Conservation (phyloP, 2,888 invertebrate genomes). For the Criorhina ranunculi region DNA sequence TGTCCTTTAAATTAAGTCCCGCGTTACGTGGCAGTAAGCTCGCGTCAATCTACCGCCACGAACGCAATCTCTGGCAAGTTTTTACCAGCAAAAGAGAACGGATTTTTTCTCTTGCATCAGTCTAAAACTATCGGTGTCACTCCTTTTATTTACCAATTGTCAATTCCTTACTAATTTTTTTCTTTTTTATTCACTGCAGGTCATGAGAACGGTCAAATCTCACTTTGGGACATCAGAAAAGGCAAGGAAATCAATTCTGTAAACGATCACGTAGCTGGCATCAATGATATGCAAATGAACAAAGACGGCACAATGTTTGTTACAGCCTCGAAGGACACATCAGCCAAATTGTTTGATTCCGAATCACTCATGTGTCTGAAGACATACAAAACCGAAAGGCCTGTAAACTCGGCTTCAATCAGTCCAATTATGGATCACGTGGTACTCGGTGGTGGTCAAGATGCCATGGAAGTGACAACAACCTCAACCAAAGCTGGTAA, state of each 20-base stretch:
- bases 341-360: constrained; percentile 97
- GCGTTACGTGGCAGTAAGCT: too few species aligned
- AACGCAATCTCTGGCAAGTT: too few species aligned
- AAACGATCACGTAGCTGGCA: constrained; percentile 93
- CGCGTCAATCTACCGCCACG: too few species aligned
- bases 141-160: neutral
- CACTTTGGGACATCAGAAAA: constrained; percentile 96
- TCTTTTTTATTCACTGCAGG: constrained; percentile 82
- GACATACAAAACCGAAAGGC: constrained; percentile 98
- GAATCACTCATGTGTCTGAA: constrained; percentile 94
- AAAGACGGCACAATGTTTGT: constrained; percentile 98
- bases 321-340: constrained; percentile 98
- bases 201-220: constrained; percentile 96
- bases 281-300: constrained; percentile 98
- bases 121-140: too few species aligned
- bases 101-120: too few species aligned
- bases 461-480: constrained; percentile 99
- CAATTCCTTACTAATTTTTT: neutral
- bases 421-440: constrained; percentile 98
- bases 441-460: constrained; percentile 99
- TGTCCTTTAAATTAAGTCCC: too few species aligned
- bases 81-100: too few species aligned
- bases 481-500: constrained; percentile 97
- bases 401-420: constrained; percentile 98
- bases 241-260: constrained; percentile 92